A percentile compares a stretch with the other conserved stretches of the same genome.
These are phyloP conservation scores for Pelodiscus sinensis DNA, from an alignment of 2,113 vertebrate species.

Conservation along the genomic window DNA sequence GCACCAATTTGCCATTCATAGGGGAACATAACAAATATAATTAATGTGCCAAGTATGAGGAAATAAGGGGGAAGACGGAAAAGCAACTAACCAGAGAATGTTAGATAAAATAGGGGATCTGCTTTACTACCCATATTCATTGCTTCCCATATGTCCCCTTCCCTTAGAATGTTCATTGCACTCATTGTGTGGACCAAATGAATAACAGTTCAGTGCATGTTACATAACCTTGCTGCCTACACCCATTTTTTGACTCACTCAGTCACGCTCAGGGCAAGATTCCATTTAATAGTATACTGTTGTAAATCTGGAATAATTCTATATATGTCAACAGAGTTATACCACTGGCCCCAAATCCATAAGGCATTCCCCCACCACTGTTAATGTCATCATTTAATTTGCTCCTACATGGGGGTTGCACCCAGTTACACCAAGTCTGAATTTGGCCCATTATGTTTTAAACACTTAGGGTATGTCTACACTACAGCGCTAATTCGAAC, in stretches of 20 bases:
- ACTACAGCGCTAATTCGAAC: too few relatives aligned
- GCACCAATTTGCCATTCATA: background rate
- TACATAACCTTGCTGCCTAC: background rate
- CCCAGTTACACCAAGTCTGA: background rate
- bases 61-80: background rate
- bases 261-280: background rate
- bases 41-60: background rate
- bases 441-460: background rate
- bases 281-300: background rate
- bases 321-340: background rate
- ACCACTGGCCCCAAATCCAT: background rate
- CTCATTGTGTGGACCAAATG: background rate
- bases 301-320: background rate
- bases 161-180: background rate
- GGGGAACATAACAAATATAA: background rate
- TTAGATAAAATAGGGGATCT: background rate
- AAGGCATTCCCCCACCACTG: background rate
- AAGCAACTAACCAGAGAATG: background rate
- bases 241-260: slow-evolving; percentile 8
- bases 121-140: background rate
- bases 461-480: too few relatives aligned
- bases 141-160: background rate
- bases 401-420: background rate
- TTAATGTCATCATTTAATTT: background rate
- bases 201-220: background rate